Evolutionary conservation across 2,888 invertebrate genomes (phyloP).

Genomic region (Drosophila paramelanica): DNA sequence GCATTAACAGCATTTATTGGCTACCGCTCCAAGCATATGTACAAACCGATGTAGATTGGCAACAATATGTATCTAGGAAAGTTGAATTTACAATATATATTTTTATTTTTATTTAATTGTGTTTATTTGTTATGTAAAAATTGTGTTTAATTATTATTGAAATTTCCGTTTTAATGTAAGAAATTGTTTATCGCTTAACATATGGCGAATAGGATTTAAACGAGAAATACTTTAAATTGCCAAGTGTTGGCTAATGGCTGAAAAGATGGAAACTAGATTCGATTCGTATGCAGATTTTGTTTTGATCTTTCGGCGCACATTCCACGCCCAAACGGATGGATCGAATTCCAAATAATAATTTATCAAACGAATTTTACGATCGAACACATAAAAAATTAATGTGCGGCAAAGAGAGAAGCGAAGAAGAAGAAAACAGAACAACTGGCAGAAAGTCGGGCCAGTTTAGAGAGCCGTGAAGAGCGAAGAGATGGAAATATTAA

Average conservation of each 20-base stretch:
- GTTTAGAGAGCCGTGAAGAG: conserved; percentile 7
- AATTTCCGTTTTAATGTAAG: too few relatives aligned
- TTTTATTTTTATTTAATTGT: too few relatives aligned
- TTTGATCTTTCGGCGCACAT: conserved; percentile 27
- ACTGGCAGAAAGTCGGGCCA: conserved; percentile 18
- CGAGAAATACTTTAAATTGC: not conserved
- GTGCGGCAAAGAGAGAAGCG: conserved; percentile 38
- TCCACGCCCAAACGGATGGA: conserved; percentile 14
- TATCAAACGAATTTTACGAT: conserved; percentile 81
- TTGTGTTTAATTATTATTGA: not conserved
- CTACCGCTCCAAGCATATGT: not conserved
- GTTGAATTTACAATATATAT: too few relatives aligned
- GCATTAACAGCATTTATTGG: conserved; percentile 9
- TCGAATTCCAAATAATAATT: conserved; percentile 77
- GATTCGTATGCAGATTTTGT: conserved; percentile 33
- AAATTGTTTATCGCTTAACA: too few relatives aligned
- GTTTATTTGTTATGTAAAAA: not conserved
- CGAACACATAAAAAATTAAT: conserved; percentile 76
- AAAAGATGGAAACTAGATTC: conserved; percentile 19
- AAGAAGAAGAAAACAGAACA: conserved; percentile 1
- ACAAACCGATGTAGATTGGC: too few relatives aligned
- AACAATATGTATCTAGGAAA: too few relatives aligned
- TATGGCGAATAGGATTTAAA: too few relatives aligned
- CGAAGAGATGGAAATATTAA: conserved; percentile 62
- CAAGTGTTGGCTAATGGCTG: conserved; percentile 1